phyloP scores from a whole-genome alignment of 2,888 invertebrate species.

The Nemurella pictetii region DNA sequence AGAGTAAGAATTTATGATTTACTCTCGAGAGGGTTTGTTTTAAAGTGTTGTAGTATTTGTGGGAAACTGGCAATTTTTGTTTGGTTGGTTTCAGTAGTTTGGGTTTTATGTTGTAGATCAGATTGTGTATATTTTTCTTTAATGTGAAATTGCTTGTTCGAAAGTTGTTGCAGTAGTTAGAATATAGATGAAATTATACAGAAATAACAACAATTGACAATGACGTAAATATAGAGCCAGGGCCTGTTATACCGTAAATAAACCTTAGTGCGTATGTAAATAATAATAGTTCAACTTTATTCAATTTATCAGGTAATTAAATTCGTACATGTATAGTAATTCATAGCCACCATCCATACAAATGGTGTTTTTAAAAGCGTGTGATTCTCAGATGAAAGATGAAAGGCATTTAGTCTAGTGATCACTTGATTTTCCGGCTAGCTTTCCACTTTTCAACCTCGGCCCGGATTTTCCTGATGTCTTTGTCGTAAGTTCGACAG shows the following conservation, averaged over 20 bases:
- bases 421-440: conserved; percentile 10
- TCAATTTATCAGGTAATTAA: background rate
- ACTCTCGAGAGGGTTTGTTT: background rate
- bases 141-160: background rate
- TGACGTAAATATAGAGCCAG: background rate
- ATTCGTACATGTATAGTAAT: background rate
- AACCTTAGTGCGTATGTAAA: background rate
- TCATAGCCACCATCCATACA: background rate
- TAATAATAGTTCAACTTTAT: background rate
- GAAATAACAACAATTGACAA: background rate
- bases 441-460: conserved; percentile 59
- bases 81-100: background rate
- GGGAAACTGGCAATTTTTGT: background rate
- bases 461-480: conserved; percentile 72
- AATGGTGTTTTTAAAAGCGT: background rate
- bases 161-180: background rate
- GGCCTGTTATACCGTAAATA: background rate
- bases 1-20: background rate
- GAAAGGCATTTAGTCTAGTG: background rate
- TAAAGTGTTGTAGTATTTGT: background rate
- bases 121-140: background rate
- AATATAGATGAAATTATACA: background rate
- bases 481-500: conserved; percentile 82
- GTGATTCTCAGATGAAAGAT: background rate
- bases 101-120: background rate